A percentile compares a stretch with the other conserved stretches of the same genome.
These are phyloP conservation scores for Norana najaformis DNA, from an alignment of 2,888 invertebrate species.

Conservation along the genomic window DNA sequence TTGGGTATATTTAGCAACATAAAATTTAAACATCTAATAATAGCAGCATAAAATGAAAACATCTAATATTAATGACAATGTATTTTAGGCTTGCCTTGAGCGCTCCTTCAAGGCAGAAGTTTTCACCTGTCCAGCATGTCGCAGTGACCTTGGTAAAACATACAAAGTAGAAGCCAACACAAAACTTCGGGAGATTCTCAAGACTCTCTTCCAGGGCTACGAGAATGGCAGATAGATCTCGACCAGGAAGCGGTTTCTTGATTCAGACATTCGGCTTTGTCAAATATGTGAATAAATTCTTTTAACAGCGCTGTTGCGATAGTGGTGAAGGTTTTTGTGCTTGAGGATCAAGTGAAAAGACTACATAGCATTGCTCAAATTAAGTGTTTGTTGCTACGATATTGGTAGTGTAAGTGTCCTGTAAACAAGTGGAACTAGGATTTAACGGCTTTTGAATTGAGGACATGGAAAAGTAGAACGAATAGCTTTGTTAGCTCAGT, in stretches of 20 bases:
- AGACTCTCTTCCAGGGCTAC: constrained; percentile 72
- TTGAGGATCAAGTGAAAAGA: not conserved
- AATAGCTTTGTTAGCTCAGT: not conserved
- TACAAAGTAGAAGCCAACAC: constrained; percentile 68
- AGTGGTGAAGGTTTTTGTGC: no score
- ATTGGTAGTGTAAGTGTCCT: not conserved
- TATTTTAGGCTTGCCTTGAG: constrained; percentile 69
- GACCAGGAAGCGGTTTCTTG: not conserved
- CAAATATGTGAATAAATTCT: not conserved
- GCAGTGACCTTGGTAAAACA: constrained; percentile 69
- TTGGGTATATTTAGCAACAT: not conserved
- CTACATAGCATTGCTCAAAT: not conserved
- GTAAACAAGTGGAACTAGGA: not conserved
- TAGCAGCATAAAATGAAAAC: not conserved
- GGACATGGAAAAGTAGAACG: not conserved
- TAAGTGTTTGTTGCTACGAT: constrained; percentile 13
- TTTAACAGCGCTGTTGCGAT: not conserved
- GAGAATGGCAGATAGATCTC: constrained; percentile 48
- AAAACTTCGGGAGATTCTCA: constrained; percentile 67
- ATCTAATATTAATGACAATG: not conserved
- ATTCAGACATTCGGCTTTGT: not conserved
- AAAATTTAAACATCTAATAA: not conserved
- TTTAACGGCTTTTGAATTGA: not conserved
- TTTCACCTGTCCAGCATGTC: constrained; percentile 73
- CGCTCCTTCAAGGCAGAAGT: constrained; percentile 72